Percentiles rank a stretch among this genome's conserved stretches.
Conservation (phyloP, 2,888 invertebrate genomes). For the Nomada flava region DNA sequence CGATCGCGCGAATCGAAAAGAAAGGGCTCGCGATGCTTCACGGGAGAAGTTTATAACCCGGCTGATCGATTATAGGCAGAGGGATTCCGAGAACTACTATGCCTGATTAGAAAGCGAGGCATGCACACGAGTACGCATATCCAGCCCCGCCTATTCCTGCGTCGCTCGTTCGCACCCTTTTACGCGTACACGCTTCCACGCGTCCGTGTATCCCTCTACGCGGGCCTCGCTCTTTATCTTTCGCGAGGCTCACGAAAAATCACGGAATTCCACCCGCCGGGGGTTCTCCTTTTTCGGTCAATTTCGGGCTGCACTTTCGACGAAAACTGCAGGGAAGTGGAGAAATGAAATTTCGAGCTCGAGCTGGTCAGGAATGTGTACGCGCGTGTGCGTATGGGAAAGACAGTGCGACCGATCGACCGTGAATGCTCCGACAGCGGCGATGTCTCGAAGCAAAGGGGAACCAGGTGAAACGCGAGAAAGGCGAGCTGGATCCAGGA, state of each 20-base stretch:
- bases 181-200: slow-evolving; percentile 34
- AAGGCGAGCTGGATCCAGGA: slow-evolving; percentile 47
- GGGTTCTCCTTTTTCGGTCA: slow-evolving; percentile 50
- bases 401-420: not conserved
- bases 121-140: slow-evolving; percentile 74
- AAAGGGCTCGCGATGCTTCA: slow-evolving; percentile 52
- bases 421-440: too few relatives aligned
- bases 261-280: slow-evolving; percentile 47
- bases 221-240: slow-evolving; percentile 36
- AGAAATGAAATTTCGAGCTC: not conserved
- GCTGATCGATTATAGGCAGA: slow-evolving; percentile 80
- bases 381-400: not conserved
- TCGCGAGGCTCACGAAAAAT: slow-evolving; percentile 55
- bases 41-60: slow-evolving; percentile 79
- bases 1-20: slow-evolving; percentile 17
- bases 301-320: slow-evolving; percentile 40
- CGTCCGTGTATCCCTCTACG: slow-evolving; percentile 28
- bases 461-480: slow-evolving; percentile 52
- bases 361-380: not conserved
- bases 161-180: slow-evolving; percentile 66
- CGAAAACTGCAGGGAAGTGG: not conserved
- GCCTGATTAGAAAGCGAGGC: slow-evolving; percentile 80
- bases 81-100: slow-evolving; percentile 82
- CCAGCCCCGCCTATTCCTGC: slow-evolving; percentile 75
- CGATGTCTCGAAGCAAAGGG: not conserved